These are phyloP conservation scores for Diadema setosum DNA, from an alignment of 35 echinoderm and acorn worm species.

Conservation along the genomic window DNA sequence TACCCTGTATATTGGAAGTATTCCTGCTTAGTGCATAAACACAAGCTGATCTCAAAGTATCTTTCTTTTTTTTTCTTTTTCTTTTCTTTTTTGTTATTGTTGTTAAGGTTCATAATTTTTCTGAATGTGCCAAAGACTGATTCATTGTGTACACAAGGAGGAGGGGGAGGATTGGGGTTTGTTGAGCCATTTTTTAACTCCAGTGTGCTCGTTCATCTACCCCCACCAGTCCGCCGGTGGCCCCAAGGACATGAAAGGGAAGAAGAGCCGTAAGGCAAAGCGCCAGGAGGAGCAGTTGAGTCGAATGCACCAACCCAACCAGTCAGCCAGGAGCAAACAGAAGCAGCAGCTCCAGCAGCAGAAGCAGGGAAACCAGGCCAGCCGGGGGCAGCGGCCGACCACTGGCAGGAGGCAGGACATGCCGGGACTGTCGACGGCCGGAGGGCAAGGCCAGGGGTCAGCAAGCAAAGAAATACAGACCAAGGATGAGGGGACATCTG, in stretches of 20 bases:
- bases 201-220: no score
- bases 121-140: no score
- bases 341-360: conserved; percentile 1
- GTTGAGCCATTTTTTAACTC: no score
- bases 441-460: conserved; percentile 1
- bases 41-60: no score
- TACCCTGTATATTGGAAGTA: no score
- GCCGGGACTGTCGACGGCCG: background rate
- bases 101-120: no score
- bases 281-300: conserved; percentile 31
- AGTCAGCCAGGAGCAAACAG: background rate
- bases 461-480: background rate
- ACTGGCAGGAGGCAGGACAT: background rate
- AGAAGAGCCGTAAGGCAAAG: conserved; percentile 53
- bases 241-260: conserved; percentile 64
- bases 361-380: conserved; percentile 39
- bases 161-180: no score
- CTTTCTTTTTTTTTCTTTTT: no score
- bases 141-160: no score
- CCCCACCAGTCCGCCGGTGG: conserved; percentile 56
- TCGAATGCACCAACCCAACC: conserved; percentile 31
- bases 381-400: background rate
- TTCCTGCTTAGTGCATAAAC: no score
- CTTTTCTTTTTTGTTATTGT: no score
- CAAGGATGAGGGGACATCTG: background rate